Base-by-base conservation (phyloP, 2,888 invertebrate genomes). In the Tinea trinotella region DNA sequence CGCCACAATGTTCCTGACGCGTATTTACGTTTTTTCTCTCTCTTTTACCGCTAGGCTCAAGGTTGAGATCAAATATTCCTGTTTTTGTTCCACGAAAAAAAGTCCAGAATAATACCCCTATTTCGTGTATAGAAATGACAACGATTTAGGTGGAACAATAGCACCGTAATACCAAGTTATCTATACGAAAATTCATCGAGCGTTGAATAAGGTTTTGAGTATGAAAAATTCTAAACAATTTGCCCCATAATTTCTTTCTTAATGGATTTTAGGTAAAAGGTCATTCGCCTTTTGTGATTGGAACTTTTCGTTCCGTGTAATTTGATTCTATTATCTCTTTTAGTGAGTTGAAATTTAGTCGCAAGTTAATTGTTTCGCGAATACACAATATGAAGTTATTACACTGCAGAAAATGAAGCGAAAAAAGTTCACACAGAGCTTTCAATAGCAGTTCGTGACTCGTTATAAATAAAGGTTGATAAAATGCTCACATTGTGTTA, bases 1-100 rank as follows among this genome's bases (percentile, higher is more conserved):
- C 70, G 62, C 58, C 57, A 58, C 64, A 69, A 68, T 70, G 65
- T 67, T 64, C 66, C 62, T 67, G 69, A 68, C 69, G 66, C 64
- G 60, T 52, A 19, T 52, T 19, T 53, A 40, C 40, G 3, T 53
- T 53, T 53, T 53, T 53, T 35, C 35, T n/a, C 17, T 34, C 35
- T 13, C 52, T 19, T 19, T 19, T 46, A 15, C 40, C 46, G 46
- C n/a, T 17, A 7, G 15, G 9, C 46, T 17, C 10, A 17, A 19
- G 18, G 18, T 46, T 19, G 19, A 46, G 46, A 46, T 46, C 46
- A 46, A 46, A 46, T 46, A 46, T 19, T 19, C 46, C 19, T 46
- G 46, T 46, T 46, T 46, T 46, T 46, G 46, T 19, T 46, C 13
- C 35, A 44, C 15, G 17, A 46, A 46, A 19, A 46, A 15, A 13